phyloP scores from a whole-genome alignment of 1,140 invertebrate species.

The Euwallacea similis region DNA sequence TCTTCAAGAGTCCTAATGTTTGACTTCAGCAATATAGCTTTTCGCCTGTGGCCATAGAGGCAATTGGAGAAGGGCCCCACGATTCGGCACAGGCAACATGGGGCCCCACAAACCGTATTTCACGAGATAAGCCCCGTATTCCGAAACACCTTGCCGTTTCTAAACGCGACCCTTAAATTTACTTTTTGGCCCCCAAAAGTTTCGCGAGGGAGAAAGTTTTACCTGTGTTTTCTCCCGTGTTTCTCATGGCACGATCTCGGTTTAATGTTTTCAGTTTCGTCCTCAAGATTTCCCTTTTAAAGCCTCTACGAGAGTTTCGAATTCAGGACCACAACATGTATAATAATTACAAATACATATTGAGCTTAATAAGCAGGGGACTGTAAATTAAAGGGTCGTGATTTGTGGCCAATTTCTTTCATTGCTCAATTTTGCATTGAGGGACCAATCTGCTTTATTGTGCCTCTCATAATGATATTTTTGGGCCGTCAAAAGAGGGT shows the following conservation, averaged over 20 bases:
- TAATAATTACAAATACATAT: too few relatives aligned
- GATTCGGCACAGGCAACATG: background rate
- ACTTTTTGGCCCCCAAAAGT: background rate
- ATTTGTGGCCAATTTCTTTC: conserved; percentile 10
- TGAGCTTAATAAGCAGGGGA: background rate
- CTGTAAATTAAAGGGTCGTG: conserved; percentile 7
- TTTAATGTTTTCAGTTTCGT: conserved; percentile 4
- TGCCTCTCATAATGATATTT: conserved; percentile 4
- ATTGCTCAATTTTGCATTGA: conserved; percentile 1
- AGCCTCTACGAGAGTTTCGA: background rate
- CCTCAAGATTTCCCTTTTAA: background rate
- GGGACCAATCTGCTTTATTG: background rate
- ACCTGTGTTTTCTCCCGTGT: conserved; percentile 26
- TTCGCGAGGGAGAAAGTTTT: conserved; percentile 12
- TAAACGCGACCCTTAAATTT: background rate
- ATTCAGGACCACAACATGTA: too few relatives aligned
- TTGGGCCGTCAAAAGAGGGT: background rate
- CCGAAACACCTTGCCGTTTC: conserved; percentile 29
- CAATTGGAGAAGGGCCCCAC: conserved; percentile 15
- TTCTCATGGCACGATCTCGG: conserved; percentile 7
- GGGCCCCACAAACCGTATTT: conserved; percentile 38
- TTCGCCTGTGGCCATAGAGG: conserved; percentile 23
- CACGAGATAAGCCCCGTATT: conserved; percentile 40
- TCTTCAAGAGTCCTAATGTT: background rate
- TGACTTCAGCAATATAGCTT: conserved; percentile 11